These are phyloP conservation scores for Drosophila pseudoananassae DNA, from an alignment of 1,140 invertebrate genomes.

Conservation along the genomic window DNA sequence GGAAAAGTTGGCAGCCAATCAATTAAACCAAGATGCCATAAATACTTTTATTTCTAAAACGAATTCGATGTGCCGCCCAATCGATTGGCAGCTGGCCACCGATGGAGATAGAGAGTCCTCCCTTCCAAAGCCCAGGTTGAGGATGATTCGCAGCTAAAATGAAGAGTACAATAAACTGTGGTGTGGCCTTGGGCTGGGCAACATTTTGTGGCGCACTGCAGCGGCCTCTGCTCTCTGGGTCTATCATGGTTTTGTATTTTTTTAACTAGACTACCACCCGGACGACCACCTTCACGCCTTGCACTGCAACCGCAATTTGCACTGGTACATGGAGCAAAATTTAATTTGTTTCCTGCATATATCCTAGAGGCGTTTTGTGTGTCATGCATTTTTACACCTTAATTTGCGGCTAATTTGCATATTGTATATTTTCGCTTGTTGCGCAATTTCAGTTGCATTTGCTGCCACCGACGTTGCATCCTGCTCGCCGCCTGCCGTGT, in stretches of 20 bases:
- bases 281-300: conserved; percentile 15
- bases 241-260: conserved; percentile 26
- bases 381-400: conserved; percentile 81
- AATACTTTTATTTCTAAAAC: conserved; percentile 54
- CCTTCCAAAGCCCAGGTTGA: neutral
- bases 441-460: conserved; percentile 66
- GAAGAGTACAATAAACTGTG: conserved; percentile 28
- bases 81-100: conserved; percentile 64
- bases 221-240: conserved; percentile 17
- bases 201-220: conserved; percentile 45
- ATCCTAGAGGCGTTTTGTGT: conserved; percentile 76
- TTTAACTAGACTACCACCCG: conserved; percentile 1
- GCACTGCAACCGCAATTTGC: conserved; percentile 57
- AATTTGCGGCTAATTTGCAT: conserved; percentile 80
- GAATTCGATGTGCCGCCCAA: conserved; percentile 35
- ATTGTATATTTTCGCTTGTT: conserved; percentile 73
- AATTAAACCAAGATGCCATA: conserved; percentile 69
- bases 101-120: conserved; percentile 11
- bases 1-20: conserved; percentile 51
- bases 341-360: conserved; percentile 74
- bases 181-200: conserved; percentile 11
- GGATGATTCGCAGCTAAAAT: conserved; percentile 1
- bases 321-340: conserved; percentile 48
- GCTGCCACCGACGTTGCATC: conserved; percentile 19
- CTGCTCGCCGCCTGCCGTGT: conserved; percentile 6